Evolutionary conservation across 2,888 invertebrate species (phyloP).

Genomic region (Himalopsyche tibetana): DNA sequence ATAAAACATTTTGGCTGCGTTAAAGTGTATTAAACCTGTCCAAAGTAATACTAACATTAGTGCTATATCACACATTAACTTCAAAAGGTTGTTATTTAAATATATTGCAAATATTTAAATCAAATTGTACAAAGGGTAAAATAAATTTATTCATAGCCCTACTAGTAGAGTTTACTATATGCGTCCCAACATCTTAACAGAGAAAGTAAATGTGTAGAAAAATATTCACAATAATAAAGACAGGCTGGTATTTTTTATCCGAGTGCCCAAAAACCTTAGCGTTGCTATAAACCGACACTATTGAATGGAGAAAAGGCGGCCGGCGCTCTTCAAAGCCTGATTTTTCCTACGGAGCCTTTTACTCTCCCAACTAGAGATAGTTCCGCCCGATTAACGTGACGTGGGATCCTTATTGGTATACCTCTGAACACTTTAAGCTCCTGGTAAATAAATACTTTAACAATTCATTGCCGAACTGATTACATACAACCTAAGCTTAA

Average conservation of each 20-base stretch:
- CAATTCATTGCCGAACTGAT: too few species aligned
- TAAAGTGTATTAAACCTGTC: too few species aligned
- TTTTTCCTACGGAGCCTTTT: background rate
- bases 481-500: too few species aligned
- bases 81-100: too few species aligned
- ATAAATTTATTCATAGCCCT: background rate
- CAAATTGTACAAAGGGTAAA: background rate
- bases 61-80: too few species aligned
- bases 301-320: background rate
- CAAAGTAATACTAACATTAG: too few species aligned
- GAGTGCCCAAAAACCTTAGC: background rate
- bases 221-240: conserved; percentile 22
- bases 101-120: background rate
- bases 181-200: background rate
- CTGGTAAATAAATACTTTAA: too few species aligned
- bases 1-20: too few species aligned
- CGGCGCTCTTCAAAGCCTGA: conserved; percentile 1
- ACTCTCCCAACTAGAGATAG: conserved; percentile 50
- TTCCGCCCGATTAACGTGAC: conserved; percentile 60
- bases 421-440: conserved; percentile 25
- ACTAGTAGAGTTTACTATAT: background rate
- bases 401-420: conserved; percentile 52
- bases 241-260: background rate
- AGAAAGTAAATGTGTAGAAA: too few species aligned
- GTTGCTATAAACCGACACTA: conserved; percentile 4